Conservation (phyloP, 2,113 vertebrate species). For the Gobio gobio region DNA sequence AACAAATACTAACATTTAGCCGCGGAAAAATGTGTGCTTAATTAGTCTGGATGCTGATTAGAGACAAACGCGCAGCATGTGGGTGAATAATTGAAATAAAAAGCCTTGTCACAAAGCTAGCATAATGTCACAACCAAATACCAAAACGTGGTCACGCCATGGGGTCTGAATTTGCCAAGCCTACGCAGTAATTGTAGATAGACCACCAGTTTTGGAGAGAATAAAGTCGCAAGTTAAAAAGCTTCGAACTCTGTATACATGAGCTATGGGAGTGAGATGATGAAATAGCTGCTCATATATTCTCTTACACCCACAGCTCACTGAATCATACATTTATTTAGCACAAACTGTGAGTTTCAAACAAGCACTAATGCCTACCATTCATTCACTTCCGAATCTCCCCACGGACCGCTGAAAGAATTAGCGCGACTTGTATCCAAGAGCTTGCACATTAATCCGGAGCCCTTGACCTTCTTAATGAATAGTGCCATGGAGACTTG, state of each 20-base stretch:
- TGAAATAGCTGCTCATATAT: not conserved
- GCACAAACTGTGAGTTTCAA: not conserved
- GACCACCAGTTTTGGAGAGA: not conserved
- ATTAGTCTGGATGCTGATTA: constrained; percentile 35
- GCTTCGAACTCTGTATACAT: not conserved
- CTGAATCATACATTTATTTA: constrained; percentile 3
- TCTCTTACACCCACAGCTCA: not conserved
- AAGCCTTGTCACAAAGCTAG: constrained; percentile 12
- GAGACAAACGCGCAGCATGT: constrained; percentile 27
- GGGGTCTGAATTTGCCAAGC: constrained; percentile 13
- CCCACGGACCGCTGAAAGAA: not conserved
- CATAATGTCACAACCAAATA: constrained; percentile 5
- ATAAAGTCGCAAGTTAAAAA: not conserved
- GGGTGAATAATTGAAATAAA: constrained; percentile 32
- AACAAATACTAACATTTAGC: constrained; percentile 33
- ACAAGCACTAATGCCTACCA: not conserved
- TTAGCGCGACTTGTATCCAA: not conserved
- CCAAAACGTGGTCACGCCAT: not conserved
- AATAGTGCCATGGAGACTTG: not conserved
- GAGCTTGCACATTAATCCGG: constrained; percentile 1
- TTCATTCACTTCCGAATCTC: constrained; percentile 6
- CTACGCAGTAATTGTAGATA: not conserved
- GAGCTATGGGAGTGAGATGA: not conserved
- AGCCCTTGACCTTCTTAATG: constrained; percentile 41
- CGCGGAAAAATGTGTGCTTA: constrained; percentile 35